Evolutionary conservation across 2,797 vertebrate species (phyloP).

Genomic region (Knipowitschia caucasica): DNA sequence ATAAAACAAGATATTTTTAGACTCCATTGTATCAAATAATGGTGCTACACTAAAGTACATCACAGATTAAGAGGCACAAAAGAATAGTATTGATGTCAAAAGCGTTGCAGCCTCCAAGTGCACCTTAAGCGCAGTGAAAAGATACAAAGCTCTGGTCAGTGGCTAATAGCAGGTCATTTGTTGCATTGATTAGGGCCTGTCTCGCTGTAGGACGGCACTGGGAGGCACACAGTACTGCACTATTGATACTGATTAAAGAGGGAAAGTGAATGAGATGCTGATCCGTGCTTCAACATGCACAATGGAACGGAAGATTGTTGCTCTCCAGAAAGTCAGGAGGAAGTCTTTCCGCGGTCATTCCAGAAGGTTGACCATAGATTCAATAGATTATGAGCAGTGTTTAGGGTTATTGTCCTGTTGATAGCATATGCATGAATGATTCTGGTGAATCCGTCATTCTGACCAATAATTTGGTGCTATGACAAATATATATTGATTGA

Average conservation of each 20-base stretch:
- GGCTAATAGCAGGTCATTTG: constrained; percentile 57
- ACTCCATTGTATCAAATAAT: constrained; percentile 28
- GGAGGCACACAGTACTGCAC: constrained; percentile 31
- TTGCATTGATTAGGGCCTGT: constrained; percentile 55
- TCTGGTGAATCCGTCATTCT: no score
- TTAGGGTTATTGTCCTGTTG: no score
- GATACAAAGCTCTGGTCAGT: constrained; percentile 30
- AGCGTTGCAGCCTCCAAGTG: constrained; percentile 26
- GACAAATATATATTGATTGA: no score
- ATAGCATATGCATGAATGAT: no score
- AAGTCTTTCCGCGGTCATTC: no score
- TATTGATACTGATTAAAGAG: constrained; percentile 31
- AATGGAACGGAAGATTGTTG: constrained; percentile 26
- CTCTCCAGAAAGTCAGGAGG: constrained; percentile 8
- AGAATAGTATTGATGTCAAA: constrained; percentile 19
- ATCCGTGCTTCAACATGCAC: constrained; percentile 18
- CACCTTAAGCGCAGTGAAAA: constrained; percentile 21
- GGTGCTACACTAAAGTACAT: constrained; percentile 34
- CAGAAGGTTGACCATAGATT: no score
- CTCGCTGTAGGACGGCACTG: constrained; percentile 23
- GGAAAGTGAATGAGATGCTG: constrained; percentile 30
- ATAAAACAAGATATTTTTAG: constrained; percentile 8
- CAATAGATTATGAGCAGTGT: no score
- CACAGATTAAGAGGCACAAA: constrained; percentile 29
- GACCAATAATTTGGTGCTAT: no score